Evolutionary conservation across 2,888 invertebrate species (phyloP).

Genomic region (Eretmocerus hayati): DNA sequence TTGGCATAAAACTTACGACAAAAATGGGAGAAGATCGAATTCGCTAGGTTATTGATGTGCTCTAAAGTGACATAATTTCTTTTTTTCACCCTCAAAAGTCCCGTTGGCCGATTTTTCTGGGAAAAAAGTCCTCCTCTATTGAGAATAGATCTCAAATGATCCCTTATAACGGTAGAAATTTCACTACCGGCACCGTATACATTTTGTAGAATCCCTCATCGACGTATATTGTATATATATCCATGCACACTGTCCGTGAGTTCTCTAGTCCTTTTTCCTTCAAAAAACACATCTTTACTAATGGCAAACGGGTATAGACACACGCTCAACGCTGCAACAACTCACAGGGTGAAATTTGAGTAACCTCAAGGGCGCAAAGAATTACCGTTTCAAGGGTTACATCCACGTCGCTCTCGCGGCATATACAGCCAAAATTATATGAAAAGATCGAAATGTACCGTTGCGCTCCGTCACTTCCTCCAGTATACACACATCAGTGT

Average conservation of each 20-base stretch:
- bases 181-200: background rate
- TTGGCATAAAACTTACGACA: no score
- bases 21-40: no score
- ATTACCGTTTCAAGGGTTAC: conserved; percentile 23
- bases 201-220: no score
- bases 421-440: conserved; percentile 19
- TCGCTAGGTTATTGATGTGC: no score
- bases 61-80: conserved; percentile 17
- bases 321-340: background rate
- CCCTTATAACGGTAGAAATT: background rate
- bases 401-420: no score
- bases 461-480: conserved; percentile 28
- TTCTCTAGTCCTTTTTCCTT: background rate
- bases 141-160: background rate
- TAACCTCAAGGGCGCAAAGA: conserved; percentile 8
- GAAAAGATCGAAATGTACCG: conserved; percentile 29
- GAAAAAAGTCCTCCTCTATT: background rate
- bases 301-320: background rate
- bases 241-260: no score
- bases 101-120: background rate
- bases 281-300: background rate
- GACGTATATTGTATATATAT: no score
- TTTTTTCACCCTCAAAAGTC: conserved; percentile 5
- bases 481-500: no score
- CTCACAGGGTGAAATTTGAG: conserved; percentile 5